Evolutionary conservation across 2,888 invertebrate species (phyloP), one percentile per base, ranked within the genome.

Genomic region (Eupithecia dodoneata): DNA sequence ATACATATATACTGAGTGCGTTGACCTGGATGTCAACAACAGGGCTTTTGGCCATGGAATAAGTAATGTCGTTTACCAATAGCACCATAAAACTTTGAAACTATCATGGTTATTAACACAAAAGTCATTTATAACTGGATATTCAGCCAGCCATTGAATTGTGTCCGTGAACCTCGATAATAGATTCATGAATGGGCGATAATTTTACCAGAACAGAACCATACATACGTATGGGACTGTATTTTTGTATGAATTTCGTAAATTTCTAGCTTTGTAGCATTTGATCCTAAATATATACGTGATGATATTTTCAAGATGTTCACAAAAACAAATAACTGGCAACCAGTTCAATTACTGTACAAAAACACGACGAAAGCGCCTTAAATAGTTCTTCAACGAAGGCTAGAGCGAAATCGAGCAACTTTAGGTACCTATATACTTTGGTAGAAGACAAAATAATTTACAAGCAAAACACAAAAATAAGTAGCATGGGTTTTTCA

Each of bases 11-110:
- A 30, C 66, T 42, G 66, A 65, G 72, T 13, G 59, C 45, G 45
- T 63, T 72, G 72, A 59, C 72, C 72, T 55, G 55, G 6, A 41
- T 66, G 66, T 66, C 70, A 71, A 30, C 41, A 41, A 65, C 15
- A 30, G 30, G 30, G 63, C 2, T 30, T 3, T 59, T 10, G 59
- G 18, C 59, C 10, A 30, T 18, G 30, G 63, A 30, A 63, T 10
- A 59, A 63, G 30, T 63, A 63, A 63, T 63, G 63, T 10, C 9
- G 18, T 59, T 18, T 18, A 10, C 18, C 9, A 9, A 30, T 10
- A 18, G 30, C 18, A 63, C 30, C 63, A 30, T 63, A 30, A 30
- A 30, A 30, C 1, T 30, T 30, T 30, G 30, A 30, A 30, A 30
- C 30, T 30, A 30, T 30, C 30, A 30, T 30, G 30, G 30, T 30